Evolutionary conservation across 2,888 invertebrate genomes (phyloP).

Genomic region (Coecobrya sp.): DNA sequence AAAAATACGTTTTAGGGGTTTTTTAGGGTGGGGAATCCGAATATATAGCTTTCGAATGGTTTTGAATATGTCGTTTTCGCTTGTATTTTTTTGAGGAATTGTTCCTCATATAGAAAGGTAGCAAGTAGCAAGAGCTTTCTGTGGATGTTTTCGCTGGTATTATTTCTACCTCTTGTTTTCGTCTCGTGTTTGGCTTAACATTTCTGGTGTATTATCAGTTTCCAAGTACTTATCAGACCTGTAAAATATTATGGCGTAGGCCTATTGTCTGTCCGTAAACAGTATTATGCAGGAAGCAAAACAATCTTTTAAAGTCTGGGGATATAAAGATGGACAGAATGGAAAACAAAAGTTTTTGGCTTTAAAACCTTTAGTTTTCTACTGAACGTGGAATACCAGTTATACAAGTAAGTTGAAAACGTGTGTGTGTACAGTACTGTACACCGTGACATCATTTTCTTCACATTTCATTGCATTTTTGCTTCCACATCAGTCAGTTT

Average conservation of each 20-base stretch:
- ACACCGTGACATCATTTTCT: constrained; percentile 69
- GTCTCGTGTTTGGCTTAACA: neutral
- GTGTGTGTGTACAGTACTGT: neutral
- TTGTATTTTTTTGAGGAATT: no score
- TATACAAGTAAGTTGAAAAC: neutral
- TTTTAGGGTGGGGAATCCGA: no score
- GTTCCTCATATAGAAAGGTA: no score
- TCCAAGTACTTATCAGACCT: neutral
- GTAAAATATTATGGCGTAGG: neutral
- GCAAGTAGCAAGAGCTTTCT: no score
- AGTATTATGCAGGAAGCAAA: neutral
- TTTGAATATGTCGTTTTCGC: no score
- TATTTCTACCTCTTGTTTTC: no score
- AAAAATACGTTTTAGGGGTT: no score
- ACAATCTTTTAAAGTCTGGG: constrained; percentile 47
- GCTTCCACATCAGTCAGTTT: constrained; percentile 49
- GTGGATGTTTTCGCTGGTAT: no score
- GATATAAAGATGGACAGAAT: constrained; percentile 63
- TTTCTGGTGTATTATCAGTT: constrained; percentile 18
- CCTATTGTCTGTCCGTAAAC: constrained; percentile 19
- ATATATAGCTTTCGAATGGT: no score
- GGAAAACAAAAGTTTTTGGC: constrained; percentile 56
- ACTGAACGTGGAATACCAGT: no score
- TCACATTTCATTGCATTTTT: constrained; percentile 77
- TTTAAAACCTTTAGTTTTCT: constrained; percentile 53